phyloP scores from a whole-genome alignment of 2,113 vertebrate genomes.

The Camelus dromedarius region DNA sequence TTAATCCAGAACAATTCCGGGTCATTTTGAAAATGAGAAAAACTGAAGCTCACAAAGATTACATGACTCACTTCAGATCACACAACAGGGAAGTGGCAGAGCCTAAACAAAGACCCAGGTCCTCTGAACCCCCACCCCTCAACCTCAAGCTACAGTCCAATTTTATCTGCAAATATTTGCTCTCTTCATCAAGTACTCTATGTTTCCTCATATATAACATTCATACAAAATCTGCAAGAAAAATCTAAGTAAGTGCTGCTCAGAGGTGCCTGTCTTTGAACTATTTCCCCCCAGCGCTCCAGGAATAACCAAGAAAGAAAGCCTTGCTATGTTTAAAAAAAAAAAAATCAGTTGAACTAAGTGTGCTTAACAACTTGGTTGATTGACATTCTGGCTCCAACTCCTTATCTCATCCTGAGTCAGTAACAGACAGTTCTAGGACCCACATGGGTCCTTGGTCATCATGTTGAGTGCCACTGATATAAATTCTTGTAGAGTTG shows the following conservation, averaged over 20 bases:
- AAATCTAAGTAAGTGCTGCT: neutral
- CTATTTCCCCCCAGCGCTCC: neutral
- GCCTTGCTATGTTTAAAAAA: neutral
- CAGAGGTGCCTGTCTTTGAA: neutral
- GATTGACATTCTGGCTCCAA: neutral
- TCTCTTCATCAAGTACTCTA: neutral
- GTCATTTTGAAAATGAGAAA: constrained; percentile 32
- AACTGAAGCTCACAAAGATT: neutral
- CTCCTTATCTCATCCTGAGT: neutral
- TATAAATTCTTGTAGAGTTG: neutral
- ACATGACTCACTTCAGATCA: neutral
- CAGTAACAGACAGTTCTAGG: neutral
- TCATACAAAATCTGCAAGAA: neutral
- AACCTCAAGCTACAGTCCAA: neutral
- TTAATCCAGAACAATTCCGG: neutral
- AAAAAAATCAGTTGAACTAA: neutral
- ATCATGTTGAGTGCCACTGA: neutral
- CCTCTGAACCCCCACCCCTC: neutral
- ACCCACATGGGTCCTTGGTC: neutral
- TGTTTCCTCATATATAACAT: neutral
- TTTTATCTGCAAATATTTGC: constrained; percentile 22
- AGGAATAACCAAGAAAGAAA: neutral
- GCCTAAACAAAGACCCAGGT: neutral
- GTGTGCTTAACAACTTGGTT: neutral
- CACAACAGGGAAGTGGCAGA: neutral